Conservation (phyloP, 1,140 invertebrate species). For the Melipona quadrifasciata region DNA sequence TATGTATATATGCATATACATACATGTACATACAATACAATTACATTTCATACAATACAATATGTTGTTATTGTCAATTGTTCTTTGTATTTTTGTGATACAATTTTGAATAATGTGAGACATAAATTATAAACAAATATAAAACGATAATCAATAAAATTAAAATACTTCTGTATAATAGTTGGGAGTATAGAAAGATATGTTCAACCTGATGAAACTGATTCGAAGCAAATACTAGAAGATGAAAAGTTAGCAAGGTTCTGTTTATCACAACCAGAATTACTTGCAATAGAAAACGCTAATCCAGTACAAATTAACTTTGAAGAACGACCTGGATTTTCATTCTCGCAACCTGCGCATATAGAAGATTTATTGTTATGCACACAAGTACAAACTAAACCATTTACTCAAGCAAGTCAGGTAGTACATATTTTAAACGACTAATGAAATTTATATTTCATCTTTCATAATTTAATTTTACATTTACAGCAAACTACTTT, state of each 20-base stretch:
- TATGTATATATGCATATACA: neutral
- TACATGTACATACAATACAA: neutral
- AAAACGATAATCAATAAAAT: neutral
- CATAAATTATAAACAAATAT: neutral
- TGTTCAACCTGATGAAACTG: constrained; percentile 24
- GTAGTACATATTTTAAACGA: constrained; percentile 56
- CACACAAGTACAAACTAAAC: constrained; percentile 87
- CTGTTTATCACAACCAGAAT: constrained; percentile 77
- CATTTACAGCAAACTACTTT: constrained; percentile 83
- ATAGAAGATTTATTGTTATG: constrained; percentile 91
- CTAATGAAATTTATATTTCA: neutral
- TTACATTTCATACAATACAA: neutral
- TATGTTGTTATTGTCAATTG: neutral
- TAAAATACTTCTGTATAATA: neutral
- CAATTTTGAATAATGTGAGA: neutral
- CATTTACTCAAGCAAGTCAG: constrained; percentile 82
- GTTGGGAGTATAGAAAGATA: constrained; percentile 24
- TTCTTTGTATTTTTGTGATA: neutral
- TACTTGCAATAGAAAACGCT: constrained; percentile 67
- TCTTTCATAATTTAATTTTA: constrained; percentile 62
- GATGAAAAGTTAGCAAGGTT: constrained; percentile 72
- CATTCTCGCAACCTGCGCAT: constrained; percentile 94
- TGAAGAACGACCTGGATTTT: constrained; percentile 81
- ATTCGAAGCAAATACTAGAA: constrained; percentile 57
- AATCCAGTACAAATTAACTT: constrained; percentile 68